Conservation (phyloP, 2,797 vertebrate genomes). For the Chaetodon trifasciatus region DNA sequence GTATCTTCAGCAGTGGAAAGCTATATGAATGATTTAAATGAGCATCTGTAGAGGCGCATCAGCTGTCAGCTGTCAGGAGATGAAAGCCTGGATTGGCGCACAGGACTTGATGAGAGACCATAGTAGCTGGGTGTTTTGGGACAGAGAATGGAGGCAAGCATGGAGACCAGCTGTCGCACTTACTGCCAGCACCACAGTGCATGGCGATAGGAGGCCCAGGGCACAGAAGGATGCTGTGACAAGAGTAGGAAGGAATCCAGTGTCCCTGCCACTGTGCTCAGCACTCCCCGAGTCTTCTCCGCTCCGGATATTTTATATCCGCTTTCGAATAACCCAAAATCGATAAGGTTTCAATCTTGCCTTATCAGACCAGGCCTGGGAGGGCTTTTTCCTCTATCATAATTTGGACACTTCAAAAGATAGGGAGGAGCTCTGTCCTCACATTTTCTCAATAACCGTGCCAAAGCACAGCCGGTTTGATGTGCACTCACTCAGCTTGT, state of each 20-base stretch:
- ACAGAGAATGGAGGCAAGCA: slow-evolving; percentile 64
- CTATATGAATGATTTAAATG: slow-evolving; percentile 82
- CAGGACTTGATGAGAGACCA: slow-evolving; percentile 68
- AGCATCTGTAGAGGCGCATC: slow-evolving; percentile 77
- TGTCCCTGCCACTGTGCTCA: slow-evolving; percentile 43
- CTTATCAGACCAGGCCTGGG: slow-evolving; percentile 43
- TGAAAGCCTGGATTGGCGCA: slow-evolving; percentile 78
- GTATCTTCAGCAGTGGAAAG: slow-evolving; percentile 64
- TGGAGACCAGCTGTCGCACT: slow-evolving; percentile 81
- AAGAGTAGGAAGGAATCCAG: slow-evolving; percentile 68
- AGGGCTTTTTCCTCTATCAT: slow-evolving; percentile 42
- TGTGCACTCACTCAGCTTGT: slow-evolving; percentile 54
- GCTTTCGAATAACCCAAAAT: slow-evolving; percentile 58
- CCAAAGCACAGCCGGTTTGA: slow-evolving; percentile 48
- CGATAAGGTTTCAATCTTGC: slow-evolving; percentile 59
- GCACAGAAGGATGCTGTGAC: slow-evolving; percentile 64
- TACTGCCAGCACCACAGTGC: slow-evolving; percentile 68
- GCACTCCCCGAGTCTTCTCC: slow-evolving; percentile 38
- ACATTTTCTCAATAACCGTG: slow-evolving; percentile 60
- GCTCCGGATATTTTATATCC: slow-evolving; percentile 59
- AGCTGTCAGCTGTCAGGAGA: slow-evolving; percentile 82
- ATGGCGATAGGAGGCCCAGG: slow-evolving; percentile 56
- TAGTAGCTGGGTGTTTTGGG: slow-evolving; percentile 67
- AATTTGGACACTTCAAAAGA: slow-evolving; percentile 59
- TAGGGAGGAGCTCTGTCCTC: slow-evolving; percentile 42